A percentile compares a stretch with the other conserved stretches of the same genome.
These are phyloP conservation scores for Cydia strobilella DNA, from an alignment of 1,140 invertebrate genomes.

Conservation along the genomic window DNA sequence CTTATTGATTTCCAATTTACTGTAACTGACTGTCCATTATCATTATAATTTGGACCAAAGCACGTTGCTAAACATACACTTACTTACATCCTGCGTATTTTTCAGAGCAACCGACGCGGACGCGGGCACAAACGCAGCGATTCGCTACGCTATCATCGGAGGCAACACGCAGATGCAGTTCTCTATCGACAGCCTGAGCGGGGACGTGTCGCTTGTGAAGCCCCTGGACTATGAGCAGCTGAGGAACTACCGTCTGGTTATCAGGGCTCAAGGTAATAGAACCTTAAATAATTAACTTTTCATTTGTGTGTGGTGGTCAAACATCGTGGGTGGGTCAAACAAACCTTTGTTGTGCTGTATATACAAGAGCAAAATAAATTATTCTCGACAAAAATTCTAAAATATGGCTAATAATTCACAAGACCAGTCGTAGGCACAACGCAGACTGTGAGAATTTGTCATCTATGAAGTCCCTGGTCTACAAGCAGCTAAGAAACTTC, in stretches of 20 bases:
- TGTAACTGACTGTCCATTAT: no score
- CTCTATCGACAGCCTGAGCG: slow-evolving; percentile 94
- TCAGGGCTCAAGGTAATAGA: slow-evolving; percentile 89
- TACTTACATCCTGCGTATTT: background rate
- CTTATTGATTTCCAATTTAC: no score
- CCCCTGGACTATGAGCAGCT: slow-evolving; percentile 94
- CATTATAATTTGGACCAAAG: no score
- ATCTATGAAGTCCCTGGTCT: slow-evolving; percentile 93
- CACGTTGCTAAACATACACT: no score
- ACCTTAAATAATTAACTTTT: slow-evolving; percentile 86
- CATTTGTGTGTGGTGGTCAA: slow-evolving; percentile 84
- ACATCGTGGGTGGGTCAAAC: no score
- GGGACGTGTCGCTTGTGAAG: slow-evolving; percentile 93
- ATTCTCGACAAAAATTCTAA: no score
- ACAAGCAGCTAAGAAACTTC: slow-evolving; percentile 92
- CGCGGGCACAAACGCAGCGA: slow-evolving; percentile 93
- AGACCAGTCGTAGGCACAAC: slow-evolving; percentile 83
- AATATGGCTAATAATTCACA: no score
- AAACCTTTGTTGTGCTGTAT: no score
- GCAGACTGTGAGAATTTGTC: slow-evolving; percentile 94
- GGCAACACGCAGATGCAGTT: slow-evolving; percentile 97
- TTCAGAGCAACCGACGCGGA: slow-evolving; percentile 92
- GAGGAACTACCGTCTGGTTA: slow-evolving; percentile 91
- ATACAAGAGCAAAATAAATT: no score
- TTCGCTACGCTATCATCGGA: slow-evolving; percentile 96